Evolutionary conservation across 2,797 vertebrate species (phyloP).

Genomic region (Atherinosoma microstoma): DNA sequence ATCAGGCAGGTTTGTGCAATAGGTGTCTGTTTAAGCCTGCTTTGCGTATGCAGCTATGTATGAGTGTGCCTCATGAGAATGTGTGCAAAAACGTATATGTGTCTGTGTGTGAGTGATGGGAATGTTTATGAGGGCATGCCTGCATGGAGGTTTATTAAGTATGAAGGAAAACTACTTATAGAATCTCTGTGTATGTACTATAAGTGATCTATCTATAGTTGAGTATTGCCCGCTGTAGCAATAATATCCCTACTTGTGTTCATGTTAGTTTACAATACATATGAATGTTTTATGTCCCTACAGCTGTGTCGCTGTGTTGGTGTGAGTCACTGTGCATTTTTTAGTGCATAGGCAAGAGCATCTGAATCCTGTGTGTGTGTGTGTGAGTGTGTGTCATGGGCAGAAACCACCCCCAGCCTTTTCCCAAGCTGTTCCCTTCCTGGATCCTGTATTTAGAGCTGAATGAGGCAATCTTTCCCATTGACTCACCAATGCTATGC

Average conservation of each 20-base stretch:
- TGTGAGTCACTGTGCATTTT: slow-evolving; percentile 37
- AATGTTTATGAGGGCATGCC: slow-evolving; percentile 17
- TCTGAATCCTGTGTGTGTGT: neutral
- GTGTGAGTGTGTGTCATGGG: slow-evolving; percentile 42
- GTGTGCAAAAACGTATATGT: slow-evolving; percentile 7
- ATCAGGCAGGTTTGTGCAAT: slow-evolving; percentile 59
- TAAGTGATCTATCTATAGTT: neutral
- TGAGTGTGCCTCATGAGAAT: slow-evolving; percentile 1
- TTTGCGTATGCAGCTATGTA: slow-evolving; percentile 42
- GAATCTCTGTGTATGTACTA: neutral
- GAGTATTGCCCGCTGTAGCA: neutral
- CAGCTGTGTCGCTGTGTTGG: slow-evolving; percentile 33
- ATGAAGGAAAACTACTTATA: slow-evolving; percentile 5
- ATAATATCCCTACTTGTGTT: slow-evolving; percentile 10
- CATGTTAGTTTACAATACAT: neutral
- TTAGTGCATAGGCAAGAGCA: slow-evolving; percentile 23
- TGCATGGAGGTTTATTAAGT: slow-evolving; percentile 6
- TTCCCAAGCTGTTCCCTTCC: slow-evolving; percentile 74
- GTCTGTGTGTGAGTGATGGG: slow-evolving; percentile 3
- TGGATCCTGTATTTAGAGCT: slow-evolving; percentile 73
- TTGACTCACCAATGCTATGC: slow-evolving; percentile 78
- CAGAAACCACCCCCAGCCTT: slow-evolving; percentile 65
- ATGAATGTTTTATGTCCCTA: slow-evolving; percentile 17
- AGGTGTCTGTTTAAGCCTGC: slow-evolving; percentile 55
- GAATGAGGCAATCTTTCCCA: slow-evolving; percentile 77